Evolutionary conservation across 2,797 vertebrate genomes (phyloP).

Genomic region (Sparus aurata): DNA sequence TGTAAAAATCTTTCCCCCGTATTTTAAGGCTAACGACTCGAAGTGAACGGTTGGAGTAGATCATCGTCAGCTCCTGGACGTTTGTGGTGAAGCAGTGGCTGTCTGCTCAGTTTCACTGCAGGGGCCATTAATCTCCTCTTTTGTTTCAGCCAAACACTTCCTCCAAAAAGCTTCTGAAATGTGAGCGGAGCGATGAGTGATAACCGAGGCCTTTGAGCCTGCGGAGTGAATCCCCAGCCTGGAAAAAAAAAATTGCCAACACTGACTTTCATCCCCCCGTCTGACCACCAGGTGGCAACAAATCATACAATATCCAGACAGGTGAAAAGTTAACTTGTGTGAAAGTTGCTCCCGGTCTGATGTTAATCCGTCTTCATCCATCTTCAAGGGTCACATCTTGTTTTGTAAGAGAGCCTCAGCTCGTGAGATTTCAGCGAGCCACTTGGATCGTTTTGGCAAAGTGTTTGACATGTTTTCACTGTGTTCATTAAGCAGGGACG

Average conservation of each 20-base stretch:
- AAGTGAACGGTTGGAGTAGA: neutral
- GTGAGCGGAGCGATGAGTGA: conserved; percentile 9
- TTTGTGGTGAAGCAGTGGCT: conserved; percentile 14
- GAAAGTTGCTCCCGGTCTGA: conserved; percentile 11
- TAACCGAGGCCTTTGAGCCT: conserved; percentile 26
- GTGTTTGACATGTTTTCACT: conserved; percentile 41
- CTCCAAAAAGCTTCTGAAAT: conserved; percentile 14
- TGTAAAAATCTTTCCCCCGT: neutral
- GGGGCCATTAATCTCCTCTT: conserved; percentile 23
- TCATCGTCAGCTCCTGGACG: neutral
- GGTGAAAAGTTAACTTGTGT: conserved; percentile 45
- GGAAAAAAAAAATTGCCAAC: conserved; percentile 1
- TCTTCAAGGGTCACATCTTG: conserved; percentile 15
- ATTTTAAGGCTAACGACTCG: neutral
- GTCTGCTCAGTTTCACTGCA: neutral
- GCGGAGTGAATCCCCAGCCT: conserved; percentile 1
- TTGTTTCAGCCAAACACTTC: conserved; percentile 2
- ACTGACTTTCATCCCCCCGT: neutral
- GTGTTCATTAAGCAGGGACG: conserved; percentile 45
- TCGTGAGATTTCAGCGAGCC: conserved; percentile 48
- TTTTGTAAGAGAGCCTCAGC: conserved; percentile 51
- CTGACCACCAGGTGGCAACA: conserved; percentile 73
- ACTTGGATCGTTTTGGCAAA: conserved; percentile 1
- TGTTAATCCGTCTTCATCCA: conserved; percentile 19
- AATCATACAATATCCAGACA: conserved; percentile 56